Evolutionary conservation across 2,797 vertebrate genomes (phyloP).

Genomic region (Gouania willdenowi): DNA sequence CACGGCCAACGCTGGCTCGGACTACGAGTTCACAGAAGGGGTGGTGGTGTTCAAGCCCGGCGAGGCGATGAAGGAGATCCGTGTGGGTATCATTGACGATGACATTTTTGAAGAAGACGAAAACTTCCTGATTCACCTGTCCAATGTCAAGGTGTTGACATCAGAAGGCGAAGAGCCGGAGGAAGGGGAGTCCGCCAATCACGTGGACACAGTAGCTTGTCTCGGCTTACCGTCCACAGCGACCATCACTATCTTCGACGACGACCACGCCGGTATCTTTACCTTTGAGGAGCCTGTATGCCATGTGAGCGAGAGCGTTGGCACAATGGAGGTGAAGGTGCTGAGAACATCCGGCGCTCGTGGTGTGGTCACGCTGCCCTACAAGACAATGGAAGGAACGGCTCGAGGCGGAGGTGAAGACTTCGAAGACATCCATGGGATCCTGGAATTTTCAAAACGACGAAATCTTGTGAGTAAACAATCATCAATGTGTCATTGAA

Average conservation of each 20-base stretch:
- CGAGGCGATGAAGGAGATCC: conserved; percentile 92
- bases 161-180: conserved; percentile 77
- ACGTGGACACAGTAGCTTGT: conserved; percentile 81
- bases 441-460: conserved; percentile 98
- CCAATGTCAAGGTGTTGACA: conserved; percentile 81
- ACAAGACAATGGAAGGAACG: conserved; percentile 93
- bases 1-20: conserved; percentile 94
- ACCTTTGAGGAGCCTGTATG: conserved; percentile 92
- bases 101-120: conserved; percentile 99
- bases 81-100: conserved; percentile 94
- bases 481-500: neutral
- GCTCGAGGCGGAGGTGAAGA: conserved; percentile 93
- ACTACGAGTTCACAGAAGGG: conserved; percentile 98
- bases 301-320: conserved; percentile 95
- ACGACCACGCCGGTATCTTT: conserved; percentile 98
- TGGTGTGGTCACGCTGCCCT: conserved; percentile 91
- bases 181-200: conserved; percentile 80
- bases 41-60: conserved; percentile 92
- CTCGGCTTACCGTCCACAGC: conserved; percentile 85
- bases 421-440: conserved; percentile 91
- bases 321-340: conserved; percentile 96
- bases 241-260: conserved; percentile 96
- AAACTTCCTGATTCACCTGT: conserved; percentile 96
- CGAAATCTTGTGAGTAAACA: conserved; percentile 94
- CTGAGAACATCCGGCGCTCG: conserved; percentile 94